Percentiles rank a stretch among this genome's conserved stretches.
phyloP scores from a whole-genome alignment of 2,888 invertebrate species.

The Geophilus truncorum region DNA sequence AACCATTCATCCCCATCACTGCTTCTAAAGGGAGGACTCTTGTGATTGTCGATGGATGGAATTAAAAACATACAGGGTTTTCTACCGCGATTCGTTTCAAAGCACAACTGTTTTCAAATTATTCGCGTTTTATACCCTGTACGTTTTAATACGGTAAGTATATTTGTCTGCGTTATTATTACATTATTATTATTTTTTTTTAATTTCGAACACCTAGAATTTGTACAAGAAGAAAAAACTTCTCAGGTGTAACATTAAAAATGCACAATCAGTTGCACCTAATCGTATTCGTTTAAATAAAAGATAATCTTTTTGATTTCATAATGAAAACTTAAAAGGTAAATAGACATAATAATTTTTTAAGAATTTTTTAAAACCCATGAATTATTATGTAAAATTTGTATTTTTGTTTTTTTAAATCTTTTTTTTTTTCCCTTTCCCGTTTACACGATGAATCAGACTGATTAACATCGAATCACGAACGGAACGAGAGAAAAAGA shows the following conservation, averaged over 20 bases:
- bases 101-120: neutral
- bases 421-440: slow-evolving; percentile 22
- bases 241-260: slow-evolving; percentile 9
- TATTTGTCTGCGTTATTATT: slow-evolving; percentile 22
- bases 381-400: neutral
- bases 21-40: slow-evolving; percentile 28
- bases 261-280: slow-evolving; percentile 10
- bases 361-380: slow-evolving; percentile 1
- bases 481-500: slow-evolving; percentile 31
- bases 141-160: slow-evolving; percentile 28
- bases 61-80: slow-evolving; percentile 31
- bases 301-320: slow-evolving; percentile 8
- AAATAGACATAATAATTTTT: slow-evolving; percentile 19
- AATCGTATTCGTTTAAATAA: neutral
- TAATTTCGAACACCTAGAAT: slow-evolving; percentile 22
- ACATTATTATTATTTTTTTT: slow-evolving; percentile 4
- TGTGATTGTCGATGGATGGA: slow-evolving; percentile 33
- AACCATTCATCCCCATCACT: slow-evolving; percentile 29
- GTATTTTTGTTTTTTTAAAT: neutral
- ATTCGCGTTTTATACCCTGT: slow-evolving; percentile 28
- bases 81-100: neutral
- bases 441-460: slow-evolving; percentile 25
- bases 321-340: slow-evolving; percentile 1
- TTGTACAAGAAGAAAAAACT: slow-evolving; percentile 19
- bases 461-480: slow-evolving; percentile 34